Percentiles rank a stretch among this genome's conserved stretches.
These are phyloP conservation scores for Euwallacea similis DNA, from an alignment of 1,140 invertebrate genomes.

Conservation along the genomic window DNA sequence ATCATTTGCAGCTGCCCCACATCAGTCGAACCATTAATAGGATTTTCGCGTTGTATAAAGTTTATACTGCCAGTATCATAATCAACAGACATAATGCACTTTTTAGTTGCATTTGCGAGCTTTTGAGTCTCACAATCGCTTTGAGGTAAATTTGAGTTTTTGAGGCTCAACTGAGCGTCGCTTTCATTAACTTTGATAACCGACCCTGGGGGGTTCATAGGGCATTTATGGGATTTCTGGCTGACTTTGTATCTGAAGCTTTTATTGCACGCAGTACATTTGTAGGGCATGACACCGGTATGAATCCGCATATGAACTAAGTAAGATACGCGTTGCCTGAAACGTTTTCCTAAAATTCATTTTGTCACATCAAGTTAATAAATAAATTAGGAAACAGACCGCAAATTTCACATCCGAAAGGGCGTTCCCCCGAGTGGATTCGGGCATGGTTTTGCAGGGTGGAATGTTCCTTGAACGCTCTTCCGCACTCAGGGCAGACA, in stretches of 20 bases:
- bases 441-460: conserved; percentile 86
- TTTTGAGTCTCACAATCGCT: background rate
- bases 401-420: conserved; percentile 88
- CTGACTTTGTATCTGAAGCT: conserved; percentile 85
- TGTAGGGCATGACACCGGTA: conserved; percentile 80
- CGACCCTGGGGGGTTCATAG: conserved; percentile 60
- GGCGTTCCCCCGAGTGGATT: conserved; percentile 86
- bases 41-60: conserved; percentile 24
- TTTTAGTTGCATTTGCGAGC: conserved; percentile 22
- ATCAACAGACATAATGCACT: conserved; percentile 43
- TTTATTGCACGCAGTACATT: conserved; percentile 78
- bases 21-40: background rate
- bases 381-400: conserved; percentile 58
- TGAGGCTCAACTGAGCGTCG: background rate
- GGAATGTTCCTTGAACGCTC: conserved; percentile 85
- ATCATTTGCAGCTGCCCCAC: background rate
- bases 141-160: background rate
- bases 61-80: conserved; percentile 43
- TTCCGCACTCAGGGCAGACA: conserved; percentile 74
- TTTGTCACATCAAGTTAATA: background rate
- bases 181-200: conserved; percentile 47
- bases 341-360: conserved; percentile 71
- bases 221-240: conserved; percentile 78
- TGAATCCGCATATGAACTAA: conserved; percentile 83
- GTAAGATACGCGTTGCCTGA: conserved; percentile 83